Conservation (phyloP, 2,888 invertebrate genomes). For the Spilarctia lutea region DNA sequence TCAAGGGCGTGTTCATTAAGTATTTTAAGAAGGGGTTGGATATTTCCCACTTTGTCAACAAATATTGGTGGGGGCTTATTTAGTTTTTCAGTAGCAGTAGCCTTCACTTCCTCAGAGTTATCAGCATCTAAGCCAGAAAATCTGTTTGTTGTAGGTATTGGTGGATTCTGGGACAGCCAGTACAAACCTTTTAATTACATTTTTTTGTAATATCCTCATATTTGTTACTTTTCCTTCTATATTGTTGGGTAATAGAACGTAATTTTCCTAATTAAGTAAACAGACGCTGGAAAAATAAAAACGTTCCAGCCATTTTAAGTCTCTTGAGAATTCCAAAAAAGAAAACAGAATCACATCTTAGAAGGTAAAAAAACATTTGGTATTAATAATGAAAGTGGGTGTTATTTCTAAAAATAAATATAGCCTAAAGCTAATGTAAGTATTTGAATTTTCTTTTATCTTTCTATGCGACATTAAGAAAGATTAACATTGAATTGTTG, state of each 20-base stretch:
- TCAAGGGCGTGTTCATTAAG: no score
- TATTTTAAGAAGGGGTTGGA: no score
- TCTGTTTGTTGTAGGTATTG: no score
- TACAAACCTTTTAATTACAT: constrained; percentile 42
- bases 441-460: neutral
- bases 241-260: constrained; percentile 12
- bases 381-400: neutral
- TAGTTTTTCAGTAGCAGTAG: no score
- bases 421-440: neutral
- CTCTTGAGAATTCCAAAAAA: neutral
- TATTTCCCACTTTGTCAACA: no score
- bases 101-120: no score
- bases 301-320: neutral
- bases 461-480: neutral
- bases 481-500: neutral
- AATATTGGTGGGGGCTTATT: no score
- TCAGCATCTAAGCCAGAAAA: no score
- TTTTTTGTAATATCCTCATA: constrained; percentile 24
- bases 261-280: constrained; percentile 34
- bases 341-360: constrained; percentile 1
- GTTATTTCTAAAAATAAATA: neutral
- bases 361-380: neutral
- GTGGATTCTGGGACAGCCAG: no score
- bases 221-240: constrained; percentile 25
- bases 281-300: constrained; percentile 12